phyloP scores from a whole-genome alignment of 2,113 vertebrate species.

The Pangasianodon gigas region DNA sequence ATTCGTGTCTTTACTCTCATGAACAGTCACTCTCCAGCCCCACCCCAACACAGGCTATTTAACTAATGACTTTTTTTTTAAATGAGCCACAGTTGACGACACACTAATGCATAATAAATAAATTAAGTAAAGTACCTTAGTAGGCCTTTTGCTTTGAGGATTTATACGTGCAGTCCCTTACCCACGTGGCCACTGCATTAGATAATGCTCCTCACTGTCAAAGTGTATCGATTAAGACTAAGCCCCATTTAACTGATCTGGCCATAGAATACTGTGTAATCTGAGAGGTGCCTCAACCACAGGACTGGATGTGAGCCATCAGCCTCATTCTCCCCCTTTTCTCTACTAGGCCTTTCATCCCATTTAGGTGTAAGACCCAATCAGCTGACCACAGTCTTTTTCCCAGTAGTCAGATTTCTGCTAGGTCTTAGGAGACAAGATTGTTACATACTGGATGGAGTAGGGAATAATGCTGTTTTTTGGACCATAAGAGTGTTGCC shows the following conservation, averaged over 20 bases:
- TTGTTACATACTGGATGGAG: neutral
- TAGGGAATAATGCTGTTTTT: slow-evolving; percentile 29
- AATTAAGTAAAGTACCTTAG: slow-evolving; percentile 6
- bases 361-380: slow-evolving; percentile 31
- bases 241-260: neutral
- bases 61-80: neutral
- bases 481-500: slow-evolving; percentile 52
- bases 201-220: neutral
- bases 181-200: neutral
- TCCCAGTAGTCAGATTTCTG: slow-evolving; percentile 40
- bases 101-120: slow-evolving; percentile 21
- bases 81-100: neutral
- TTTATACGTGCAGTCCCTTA: neutral
- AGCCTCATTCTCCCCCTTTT: slow-evolving; percentile 3
- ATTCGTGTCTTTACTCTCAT: neutral
- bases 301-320: slow-evolving; percentile 19
- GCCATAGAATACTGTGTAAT: slow-evolving; percentile 16
- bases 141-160: neutral
- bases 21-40: neutral
- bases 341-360: slow-evolving; percentile 34
- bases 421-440: slow-evolving; percentile 26
- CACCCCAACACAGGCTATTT: neutral
- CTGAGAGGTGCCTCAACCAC: slow-evolving; percentile 14
- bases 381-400: slow-evolving; percentile 43
- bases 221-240: neutral